Evolutionary conservation across 1,140 invertebrate genomes (phyloP).

Genomic region (Latrodectus geometricus): DNA sequence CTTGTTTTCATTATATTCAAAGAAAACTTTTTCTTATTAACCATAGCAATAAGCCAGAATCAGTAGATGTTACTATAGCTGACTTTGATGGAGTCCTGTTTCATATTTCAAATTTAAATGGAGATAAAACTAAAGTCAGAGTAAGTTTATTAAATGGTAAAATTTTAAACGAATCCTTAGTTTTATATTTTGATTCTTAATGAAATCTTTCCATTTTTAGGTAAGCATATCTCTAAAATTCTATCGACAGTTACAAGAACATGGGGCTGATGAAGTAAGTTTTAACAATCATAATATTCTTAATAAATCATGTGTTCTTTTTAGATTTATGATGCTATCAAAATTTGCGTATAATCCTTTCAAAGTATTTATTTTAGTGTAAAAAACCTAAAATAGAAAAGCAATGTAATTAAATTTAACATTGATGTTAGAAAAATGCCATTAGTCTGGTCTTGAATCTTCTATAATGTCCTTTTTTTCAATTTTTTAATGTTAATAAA

Average conservation of each 20-base stretch:
- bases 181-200: constrained; percentile 3
- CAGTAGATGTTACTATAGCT: constrained; percentile 88
- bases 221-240: constrained; percentile 98
- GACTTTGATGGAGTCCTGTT: constrained; percentile 99
- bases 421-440: no score
- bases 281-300: no score
- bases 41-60: constrained; percentile 82
- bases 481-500: no score
- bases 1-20: no score
- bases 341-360: no score
- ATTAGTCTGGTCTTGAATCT: no score
- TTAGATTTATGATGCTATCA: no score
- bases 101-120: constrained; percentile 96
- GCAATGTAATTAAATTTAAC: no score
- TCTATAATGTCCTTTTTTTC: no score
- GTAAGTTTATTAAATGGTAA: constrained; percentile 34
- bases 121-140: constrained; percentile 82
- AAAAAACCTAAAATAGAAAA: no score
- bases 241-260: constrained; percentile 97
- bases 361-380: no score
- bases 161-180: background rate
- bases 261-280: constrained; percentile 91
- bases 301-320: no score
- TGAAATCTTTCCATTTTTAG: constrained; percentile 72
- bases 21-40: background rate